Conservation (phyloP, 2,113 vertebrate species). For the Apus apus region DNA sequence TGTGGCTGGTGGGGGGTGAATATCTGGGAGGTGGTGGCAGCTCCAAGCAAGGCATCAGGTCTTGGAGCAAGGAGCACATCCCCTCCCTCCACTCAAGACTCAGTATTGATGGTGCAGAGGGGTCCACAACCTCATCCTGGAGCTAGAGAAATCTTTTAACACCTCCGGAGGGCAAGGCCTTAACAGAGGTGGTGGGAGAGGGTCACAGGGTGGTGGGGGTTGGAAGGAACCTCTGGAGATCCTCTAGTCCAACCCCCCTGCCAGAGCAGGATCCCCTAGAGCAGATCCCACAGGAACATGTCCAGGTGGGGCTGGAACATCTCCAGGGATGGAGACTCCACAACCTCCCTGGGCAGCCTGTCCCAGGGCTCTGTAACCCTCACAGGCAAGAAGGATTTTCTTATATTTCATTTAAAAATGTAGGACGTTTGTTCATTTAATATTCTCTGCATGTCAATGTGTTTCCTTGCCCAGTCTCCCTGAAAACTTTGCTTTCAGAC, state of each 20-base stretch:
- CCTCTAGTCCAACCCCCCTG: no score
- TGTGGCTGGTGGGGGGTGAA: fast-evolving
- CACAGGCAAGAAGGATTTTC: no score
- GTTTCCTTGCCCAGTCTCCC: background rate
- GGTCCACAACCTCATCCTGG: background rate
- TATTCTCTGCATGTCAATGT: fast-evolving
- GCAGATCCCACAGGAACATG: no score
- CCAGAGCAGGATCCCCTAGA: no score
- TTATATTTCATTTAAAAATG: no score
- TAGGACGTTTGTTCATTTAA: background rate
- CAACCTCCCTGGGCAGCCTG: no score
- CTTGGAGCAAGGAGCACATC: background rate
- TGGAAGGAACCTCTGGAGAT: no score
- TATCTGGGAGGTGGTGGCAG: background rate
- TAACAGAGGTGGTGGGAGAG: background rate
- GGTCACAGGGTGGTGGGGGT: no score
- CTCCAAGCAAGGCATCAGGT: background rate
- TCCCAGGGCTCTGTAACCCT: no score
- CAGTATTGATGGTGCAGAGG: fast-evolving
- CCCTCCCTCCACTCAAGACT: fast-evolving
- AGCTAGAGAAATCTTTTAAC: fast-evolving
- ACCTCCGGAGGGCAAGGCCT: background rate
- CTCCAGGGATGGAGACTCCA: no score
- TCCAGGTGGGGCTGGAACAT: no score
- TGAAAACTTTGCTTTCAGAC: background rate